Conservation (phyloP, 2,797 vertebrate genomes). For the Oryzias dopingdopingensis region DNA sequence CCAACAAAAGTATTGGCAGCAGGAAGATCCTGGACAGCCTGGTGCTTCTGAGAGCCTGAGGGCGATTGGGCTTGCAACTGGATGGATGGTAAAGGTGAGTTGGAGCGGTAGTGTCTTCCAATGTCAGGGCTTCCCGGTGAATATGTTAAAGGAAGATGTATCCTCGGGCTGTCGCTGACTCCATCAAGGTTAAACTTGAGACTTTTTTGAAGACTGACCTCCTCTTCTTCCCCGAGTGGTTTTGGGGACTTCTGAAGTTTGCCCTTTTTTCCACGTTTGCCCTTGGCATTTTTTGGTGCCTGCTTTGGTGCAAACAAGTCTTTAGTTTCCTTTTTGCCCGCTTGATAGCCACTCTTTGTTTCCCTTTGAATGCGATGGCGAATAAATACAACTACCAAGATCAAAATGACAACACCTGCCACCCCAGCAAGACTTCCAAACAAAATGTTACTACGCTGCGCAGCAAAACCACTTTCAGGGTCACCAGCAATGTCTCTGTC, state of each 20-base stretch:
- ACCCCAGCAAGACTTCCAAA: slow-evolving; percentile 96
- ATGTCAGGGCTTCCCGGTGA: slow-evolving; percentile 95
- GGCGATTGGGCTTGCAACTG: slow-evolving; percentile 98
- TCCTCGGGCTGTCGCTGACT: slow-evolving; percentile 94
- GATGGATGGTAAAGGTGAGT: slow-evolving; percentile 96
- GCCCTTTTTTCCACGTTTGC: slow-evolving; percentile 91
- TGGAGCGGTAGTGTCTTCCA: slow-evolving; percentile 97
- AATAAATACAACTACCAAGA: slow-evolving; percentile 90
- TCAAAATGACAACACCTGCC: slow-evolving; percentile 91
- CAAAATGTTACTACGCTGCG: slow-evolving; percentile 94
- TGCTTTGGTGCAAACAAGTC: slow-evolving; percentile 97
- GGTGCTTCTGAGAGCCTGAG: slow-evolving; percentile 98
- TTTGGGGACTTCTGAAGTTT: slow-evolving; percentile 92
- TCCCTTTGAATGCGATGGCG: slow-evolving; percentile 94
- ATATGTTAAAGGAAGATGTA: slow-evolving; percentile 97
- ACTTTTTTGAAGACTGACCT: slow-evolving; percentile 93
- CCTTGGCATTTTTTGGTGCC: slow-evolving; percentile 87
- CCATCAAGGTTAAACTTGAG: slow-evolving; percentile 97
- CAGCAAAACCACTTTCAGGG: slow-evolving; percentile 89
- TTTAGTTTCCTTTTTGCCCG: slow-evolving; percentile 98
- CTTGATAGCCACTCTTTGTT: slow-evolving; percentile 97
- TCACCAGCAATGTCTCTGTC: slow-evolving; percentile 97
- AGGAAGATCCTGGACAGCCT: slow-evolving; percentile 97
- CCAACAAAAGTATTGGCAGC: slow-evolving; percentile 98
- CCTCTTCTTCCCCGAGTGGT: slow-evolving; percentile 86